phyloP scores from a whole-genome alignment of 2,113 vertebrate species.

The Aldabrachelys gigantea region DNA sequence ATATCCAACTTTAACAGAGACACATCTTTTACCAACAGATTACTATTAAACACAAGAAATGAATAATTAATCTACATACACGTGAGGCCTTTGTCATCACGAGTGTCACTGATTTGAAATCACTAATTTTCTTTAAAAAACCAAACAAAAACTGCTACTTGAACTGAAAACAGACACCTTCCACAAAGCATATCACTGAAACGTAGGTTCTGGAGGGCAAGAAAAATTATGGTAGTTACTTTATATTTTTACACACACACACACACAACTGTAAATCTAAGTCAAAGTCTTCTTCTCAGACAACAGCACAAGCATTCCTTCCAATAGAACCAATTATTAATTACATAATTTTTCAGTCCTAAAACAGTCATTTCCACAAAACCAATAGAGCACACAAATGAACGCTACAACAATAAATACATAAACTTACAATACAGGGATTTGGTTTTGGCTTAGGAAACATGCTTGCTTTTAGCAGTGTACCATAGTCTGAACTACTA shows the following conservation, averaged over 20 bases:
- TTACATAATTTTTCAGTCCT: background rate
- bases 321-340: background rate
- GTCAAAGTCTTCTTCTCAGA: conserved; percentile 6
- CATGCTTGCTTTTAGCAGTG: conserved; percentile 32
- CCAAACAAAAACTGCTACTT: background rate
- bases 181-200: conserved; percentile 16
- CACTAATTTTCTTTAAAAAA: background rate
- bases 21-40: background rate
- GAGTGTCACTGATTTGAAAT: background rate
- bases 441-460: background rate
- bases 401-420: background rate
- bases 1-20: background rate
- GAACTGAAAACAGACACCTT: conserved; percentile 21
- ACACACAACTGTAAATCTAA: background rate
- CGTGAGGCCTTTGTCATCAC: background rate
- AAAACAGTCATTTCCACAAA: conserved; percentile 18
- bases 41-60: background rate
- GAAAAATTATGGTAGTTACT: background rate
- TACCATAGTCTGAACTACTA: conserved; percentile 4
- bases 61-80: conserved; percentile 12
- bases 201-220: conserved; percentile 38
- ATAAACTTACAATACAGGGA: conserved; percentile 14
- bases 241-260: background rate
- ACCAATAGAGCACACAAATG: background rate
- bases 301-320: background rate